These are phyloP conservation scores for Actinia tenebrosa DNA, from an alignment of 64 coral and sea anemone species.

Conservation along the genomic window DNA sequence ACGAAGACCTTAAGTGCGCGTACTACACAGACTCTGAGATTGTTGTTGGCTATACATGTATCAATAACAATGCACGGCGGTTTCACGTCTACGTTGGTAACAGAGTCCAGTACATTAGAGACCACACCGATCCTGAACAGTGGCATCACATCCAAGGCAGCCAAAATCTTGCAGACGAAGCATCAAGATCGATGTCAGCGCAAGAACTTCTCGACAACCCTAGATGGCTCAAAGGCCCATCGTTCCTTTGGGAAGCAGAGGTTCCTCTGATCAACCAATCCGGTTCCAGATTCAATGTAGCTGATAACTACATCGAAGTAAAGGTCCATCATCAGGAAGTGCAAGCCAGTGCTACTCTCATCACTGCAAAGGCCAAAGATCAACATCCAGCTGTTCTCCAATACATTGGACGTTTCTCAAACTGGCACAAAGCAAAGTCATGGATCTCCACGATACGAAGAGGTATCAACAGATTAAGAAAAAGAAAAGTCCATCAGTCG, in stretches of 20 bases:
- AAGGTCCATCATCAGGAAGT: background rate
- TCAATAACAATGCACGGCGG: constrained; percentile 57
- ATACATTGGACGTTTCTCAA: constrained; percentile 15
- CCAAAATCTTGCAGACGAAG: constrained; percentile 48
- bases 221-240: constrained; percentile 31
- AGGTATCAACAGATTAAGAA: constrained; percentile 16
- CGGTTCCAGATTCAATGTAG: background rate
- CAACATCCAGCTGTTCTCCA: background rate
- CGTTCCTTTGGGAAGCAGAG: constrained; percentile 27
- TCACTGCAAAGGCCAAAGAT: background rate
- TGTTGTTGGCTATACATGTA: constrained; percentile 53
- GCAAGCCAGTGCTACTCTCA: constrained; percentile 8
- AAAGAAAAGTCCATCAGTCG: background rate
- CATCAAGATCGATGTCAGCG: constrained; percentile 35
- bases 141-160: constrained; percentile 49
- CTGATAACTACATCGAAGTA: constrained; percentile 28
- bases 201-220: constrained; percentile 36
- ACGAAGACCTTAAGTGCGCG: constrained; percentile 12
- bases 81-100: constrained; percentile 60
- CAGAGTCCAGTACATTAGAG: constrained; percentile 40
- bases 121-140: constrained; percentile 30
- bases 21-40: constrained; percentile 63
- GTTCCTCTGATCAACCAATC: constrained; percentile 9
- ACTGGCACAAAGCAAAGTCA: constrained; percentile 21
- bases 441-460: constrained; percentile 32